Conservation (phyloP, 1,140 invertebrate genomes). For the Chironomus striatipennis region DNA sequence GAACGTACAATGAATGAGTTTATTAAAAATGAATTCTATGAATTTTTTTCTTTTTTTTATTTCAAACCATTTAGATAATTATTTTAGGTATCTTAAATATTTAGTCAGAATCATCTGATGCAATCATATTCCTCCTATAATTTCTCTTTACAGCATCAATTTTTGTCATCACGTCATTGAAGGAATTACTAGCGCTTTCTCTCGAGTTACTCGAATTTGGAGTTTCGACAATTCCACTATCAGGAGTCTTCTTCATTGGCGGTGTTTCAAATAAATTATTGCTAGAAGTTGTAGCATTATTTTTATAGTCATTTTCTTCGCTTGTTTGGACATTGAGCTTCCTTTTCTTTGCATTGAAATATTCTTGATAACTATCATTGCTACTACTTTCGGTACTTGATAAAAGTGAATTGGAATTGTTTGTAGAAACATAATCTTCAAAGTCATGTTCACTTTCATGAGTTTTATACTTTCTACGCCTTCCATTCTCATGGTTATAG, state of each 20-base stretch:
- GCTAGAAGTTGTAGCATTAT: not conserved
- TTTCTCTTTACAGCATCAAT: not conserved
- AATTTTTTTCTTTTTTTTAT: too few species aligned
- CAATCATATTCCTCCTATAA: not conserved
- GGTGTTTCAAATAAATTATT: not conserved
- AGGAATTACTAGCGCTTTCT: not conserved
- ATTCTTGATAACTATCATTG: not conserved
- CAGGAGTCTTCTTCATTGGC: not conserved
- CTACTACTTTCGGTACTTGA: slow-evolving; percentile 5
- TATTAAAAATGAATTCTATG: too few species aligned
- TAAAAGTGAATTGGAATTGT: slow-evolving; percentile 5
- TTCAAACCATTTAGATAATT: too few species aligned
- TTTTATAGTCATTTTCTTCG: not conserved
- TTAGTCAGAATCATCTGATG: slow-evolving; percentile 20
- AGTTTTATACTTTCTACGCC: not conserved
- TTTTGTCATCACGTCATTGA: not conserved
- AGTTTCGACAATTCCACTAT: not conserved
- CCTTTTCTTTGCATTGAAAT: not conserved
- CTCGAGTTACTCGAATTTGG: not conserved
- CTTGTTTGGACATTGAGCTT: not conserved
- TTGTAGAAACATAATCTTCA: slow-evolving; percentile 16
- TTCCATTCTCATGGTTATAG: not conserved
- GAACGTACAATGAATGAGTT: too few species aligned
- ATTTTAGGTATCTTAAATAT: not conserved
- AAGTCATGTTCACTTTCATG: not conserved